These are phyloP conservation scores for Oreochromis tanganicae DNA, from an alignment of 2,113 vertebrate genomes.

Conservation along the genomic window DNA sequence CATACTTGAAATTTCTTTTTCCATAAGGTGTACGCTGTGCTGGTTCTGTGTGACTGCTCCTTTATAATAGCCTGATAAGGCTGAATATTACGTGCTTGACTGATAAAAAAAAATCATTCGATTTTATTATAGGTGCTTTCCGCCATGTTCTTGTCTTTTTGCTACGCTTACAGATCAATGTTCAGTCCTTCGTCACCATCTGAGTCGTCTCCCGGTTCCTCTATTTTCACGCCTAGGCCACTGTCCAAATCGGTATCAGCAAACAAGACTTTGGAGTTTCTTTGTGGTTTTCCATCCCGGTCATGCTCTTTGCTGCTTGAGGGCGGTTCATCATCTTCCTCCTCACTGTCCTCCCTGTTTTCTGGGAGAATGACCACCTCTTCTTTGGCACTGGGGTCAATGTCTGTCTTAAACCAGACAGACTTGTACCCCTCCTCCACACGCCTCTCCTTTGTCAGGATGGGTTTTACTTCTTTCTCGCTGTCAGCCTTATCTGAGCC, in stretches of 20 bases:
- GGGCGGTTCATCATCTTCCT: conserved; percentile 32
- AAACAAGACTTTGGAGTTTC: conserved; percentile 2
- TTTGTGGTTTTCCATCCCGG: not conserved
- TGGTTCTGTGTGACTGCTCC: not conserved
- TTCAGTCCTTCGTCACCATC: not conserved
- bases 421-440: conserved; percentile 78
- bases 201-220: not conserved
- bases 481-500: conserved; percentile 27
- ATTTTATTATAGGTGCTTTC: conserved; percentile 3
- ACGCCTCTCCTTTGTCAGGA: conserved; percentile 76
- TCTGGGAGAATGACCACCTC: conserved; percentile 73
- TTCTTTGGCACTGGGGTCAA: conserved; percentile 69
- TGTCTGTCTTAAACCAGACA: conserved; percentile 80
- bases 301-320: not conserved
- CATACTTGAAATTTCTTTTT: not conserved
- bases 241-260: conserved; percentile 41
- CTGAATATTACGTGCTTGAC: not conserved
- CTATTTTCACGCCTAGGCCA: conserved; percentile 39
- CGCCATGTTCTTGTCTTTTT: not conserved
- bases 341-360: conserved; percentile 37
- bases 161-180: conserved; percentile 13
- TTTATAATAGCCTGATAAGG: not conserved
- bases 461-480: conserved; percentile 78
- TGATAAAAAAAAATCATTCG: not conserved
- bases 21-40: not conserved